Evolutionary conservation across 1,140 invertebrate species (phyloP), one percentile per base, ranked within the genome.

Genomic region (silkworm (Bombyx mori)): DNA sequence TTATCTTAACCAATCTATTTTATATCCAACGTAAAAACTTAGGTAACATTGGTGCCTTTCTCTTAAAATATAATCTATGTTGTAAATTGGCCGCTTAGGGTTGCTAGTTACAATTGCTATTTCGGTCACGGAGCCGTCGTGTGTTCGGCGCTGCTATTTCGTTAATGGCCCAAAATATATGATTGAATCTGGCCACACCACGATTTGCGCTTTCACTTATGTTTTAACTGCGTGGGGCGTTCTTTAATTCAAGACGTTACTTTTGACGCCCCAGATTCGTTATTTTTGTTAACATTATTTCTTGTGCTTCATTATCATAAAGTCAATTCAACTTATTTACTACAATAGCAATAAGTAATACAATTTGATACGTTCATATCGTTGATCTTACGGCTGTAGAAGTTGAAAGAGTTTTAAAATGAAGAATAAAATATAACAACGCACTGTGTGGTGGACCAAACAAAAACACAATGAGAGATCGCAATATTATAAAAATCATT

Each of bases 131-230:
- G 44, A 56, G 60, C 65, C 26, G 26, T 35, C 62, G 64, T 60
- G 66, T 54, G 60, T 67, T 35, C 62, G 54, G 58, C 59, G 50
- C 48, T 56, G 60, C 61, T 53, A 66, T 69, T 72, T 60, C 26
- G 61, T 61, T 70, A 67, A 72, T 72, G 63, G 60, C 57, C 35
- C 58, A 45, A 52, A 60, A 62, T 62, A 56, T 67, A 66, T 62
- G 65, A 68, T 70, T 68, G 61, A 67, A 18, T 18, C 68, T 70
- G 63, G 22, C 10, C 26, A 12, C 49, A 51, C 22, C 49, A 8
- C 22, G 49, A 12, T 51, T 51, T 18, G 26, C 26, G 26, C 10
- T 47, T 47, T 47, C 4, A 47, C 9, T 47, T 47, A 47, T 47
- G 45, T 47, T 10, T 5, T 35, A 47, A 47, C 9, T 9, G 5